A percentile compares a stretch with the other conserved stretches of the same genome.
Evolutionary conservation across 2,797 vertebrate species (phyloP).

Genomic region (Pyrocephalus nanus): DNA sequence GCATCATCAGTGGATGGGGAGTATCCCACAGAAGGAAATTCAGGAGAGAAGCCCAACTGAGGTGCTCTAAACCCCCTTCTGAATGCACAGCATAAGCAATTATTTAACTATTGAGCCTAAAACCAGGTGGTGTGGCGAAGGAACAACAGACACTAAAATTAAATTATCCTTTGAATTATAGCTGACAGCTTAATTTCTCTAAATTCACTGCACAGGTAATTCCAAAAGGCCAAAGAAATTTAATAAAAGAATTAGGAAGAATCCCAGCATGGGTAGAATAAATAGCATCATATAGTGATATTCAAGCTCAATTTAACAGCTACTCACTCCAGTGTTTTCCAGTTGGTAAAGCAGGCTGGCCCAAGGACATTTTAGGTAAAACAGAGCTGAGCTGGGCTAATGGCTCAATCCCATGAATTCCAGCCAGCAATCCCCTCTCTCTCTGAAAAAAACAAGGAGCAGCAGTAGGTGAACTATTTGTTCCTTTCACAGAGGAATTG

Average conservation of each 20-base stretch:
- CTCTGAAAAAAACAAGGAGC: neutral
- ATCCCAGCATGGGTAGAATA: neutral
- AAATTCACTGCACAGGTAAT: neutral
- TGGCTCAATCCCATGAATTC: neutral
- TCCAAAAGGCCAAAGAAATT: neutral
- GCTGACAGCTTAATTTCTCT: neutral
- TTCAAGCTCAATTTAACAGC: slow-evolving; percentile 46
- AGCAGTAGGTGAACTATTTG: neutral
- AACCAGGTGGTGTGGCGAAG: neutral
- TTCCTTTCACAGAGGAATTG: neutral
- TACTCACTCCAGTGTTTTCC: neutral
- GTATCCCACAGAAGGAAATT: neutral
- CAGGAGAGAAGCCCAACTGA: neutral
- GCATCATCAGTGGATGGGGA: neutral
- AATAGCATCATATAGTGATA: neutral
- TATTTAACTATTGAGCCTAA: neutral
- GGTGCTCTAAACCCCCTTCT: neutral
- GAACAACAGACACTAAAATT: neutral
- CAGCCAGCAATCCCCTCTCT: neutral
- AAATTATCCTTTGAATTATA: neutral
- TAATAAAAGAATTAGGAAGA: neutral
- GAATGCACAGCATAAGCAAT: neutral
- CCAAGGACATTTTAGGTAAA: neutral
- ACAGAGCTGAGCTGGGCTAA: neutral
- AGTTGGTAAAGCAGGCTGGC: neutral